Conservation (phyloP, 2,888 invertebrate species). For the Micoletzkya japonica region DNA sequence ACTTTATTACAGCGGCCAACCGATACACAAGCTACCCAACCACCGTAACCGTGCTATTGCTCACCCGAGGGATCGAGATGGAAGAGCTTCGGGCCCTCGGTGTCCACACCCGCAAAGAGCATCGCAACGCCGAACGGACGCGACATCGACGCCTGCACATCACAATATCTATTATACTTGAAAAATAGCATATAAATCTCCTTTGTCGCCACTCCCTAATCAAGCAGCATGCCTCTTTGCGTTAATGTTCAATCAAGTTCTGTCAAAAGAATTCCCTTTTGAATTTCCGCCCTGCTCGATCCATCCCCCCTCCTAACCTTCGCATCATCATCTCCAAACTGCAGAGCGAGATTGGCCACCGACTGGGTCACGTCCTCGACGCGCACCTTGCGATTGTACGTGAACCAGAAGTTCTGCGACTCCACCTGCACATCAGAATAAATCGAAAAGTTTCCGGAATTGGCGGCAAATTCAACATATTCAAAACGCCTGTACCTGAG, state of each 20-base stretch:
- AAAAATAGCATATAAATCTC: not conserved
- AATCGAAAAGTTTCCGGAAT: not conserved
- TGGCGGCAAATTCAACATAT: not conserved
- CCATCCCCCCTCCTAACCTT: constrained; percentile 68
- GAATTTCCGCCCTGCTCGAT: too few relatives aligned
- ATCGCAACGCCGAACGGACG: constrained; percentile 98
- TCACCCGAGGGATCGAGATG: constrained; percentile 83
- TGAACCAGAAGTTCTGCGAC: constrained; percentile 69
- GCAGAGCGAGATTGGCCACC: constrained; percentile 96
- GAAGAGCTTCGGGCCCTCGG: constrained; percentile 78
- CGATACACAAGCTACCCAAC: too few relatives aligned
- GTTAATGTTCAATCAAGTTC: not conserved
- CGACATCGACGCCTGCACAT: constrained; percentile 71
- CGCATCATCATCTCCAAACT: constrained; percentile 96
- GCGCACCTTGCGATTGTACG: constrained; percentile 62
- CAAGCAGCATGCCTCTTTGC: not conserved
- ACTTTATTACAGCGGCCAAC: too few relatives aligned
- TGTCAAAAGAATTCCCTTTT: not conserved
- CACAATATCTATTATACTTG: not conserved
- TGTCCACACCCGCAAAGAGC: constrained; percentile 87
- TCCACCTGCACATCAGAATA: constrained; percentile 69
- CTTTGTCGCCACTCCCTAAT: not conserved
- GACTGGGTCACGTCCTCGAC: constrained; percentile 98
- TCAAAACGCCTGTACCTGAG: constrained; percentile 73
- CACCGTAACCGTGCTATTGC: too few relatives aligned